Conservation (phyloP, 2,797 vertebrate species). For the Sebastes melanostomus region DNA sequence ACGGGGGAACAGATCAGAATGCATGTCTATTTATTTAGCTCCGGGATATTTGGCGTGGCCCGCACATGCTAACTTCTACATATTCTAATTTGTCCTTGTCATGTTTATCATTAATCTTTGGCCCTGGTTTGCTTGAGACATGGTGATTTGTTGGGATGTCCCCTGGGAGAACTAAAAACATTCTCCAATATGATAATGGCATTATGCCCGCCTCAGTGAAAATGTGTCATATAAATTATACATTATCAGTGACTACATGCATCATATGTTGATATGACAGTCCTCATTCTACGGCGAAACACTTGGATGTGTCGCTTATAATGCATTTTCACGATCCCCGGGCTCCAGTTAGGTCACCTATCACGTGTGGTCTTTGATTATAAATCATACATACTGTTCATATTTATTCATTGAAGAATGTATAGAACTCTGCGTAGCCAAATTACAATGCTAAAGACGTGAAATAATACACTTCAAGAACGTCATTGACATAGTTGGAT, state of each 20-base stretch:
- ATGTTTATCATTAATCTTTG: slow-evolving; percentile 88
- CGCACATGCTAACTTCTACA: slow-evolving; percentile 76
- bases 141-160: slow-evolving; percentile 78
- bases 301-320: slow-evolving; percentile 57
- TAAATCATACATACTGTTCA: slow-evolving; percentile 28
- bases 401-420: slow-evolving; percentile 15
- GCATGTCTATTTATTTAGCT: slow-evolving; percentile 73
- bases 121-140: slow-evolving; percentile 74
- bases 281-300: slow-evolving; percentile 67
- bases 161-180: slow-evolving; percentile 76
- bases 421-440: not conserved
- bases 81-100: slow-evolving; percentile 86
- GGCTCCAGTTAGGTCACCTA: slow-evolving; percentile 45
- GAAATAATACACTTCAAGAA: slow-evolving; percentile 16
- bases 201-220: slow-evolving; percentile 77
- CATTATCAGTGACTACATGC: slow-evolving; percentile 74
- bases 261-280: slow-evolving; percentile 77
- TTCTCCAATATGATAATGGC: slow-evolving; percentile 83
- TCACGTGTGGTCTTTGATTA: slow-evolving; percentile 69
- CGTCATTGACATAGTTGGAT: not conserved
- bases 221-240: slow-evolving; percentile 85
- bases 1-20: slow-evolving; percentile 55
- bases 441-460: slow-evolving; percentile 17
- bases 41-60: slow-evolving; percentile 68
- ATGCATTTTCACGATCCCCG: slow-evolving; percentile 45